A percentile compares a stretch with the other conserved stretches of the same genome.
phyloP scores from a whole-genome alignment of 2,888 invertebrate genomes.

The Lasioglossum lativentre region DNA sequence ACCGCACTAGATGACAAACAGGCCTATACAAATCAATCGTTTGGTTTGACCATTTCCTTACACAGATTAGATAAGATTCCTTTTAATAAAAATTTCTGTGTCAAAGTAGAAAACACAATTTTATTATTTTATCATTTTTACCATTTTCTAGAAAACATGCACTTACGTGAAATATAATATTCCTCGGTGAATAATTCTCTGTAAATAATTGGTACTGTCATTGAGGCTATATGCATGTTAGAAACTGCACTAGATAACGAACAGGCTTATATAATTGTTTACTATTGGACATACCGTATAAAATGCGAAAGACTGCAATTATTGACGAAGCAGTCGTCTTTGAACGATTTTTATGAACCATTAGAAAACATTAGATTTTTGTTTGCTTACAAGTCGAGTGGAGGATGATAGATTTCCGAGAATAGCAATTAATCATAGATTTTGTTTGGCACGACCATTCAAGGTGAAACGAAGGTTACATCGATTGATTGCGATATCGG shows the following conservation, averaged over 20 bases:
- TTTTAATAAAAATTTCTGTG: too few relatives aligned
- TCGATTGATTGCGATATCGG: slow-evolving; percentile 38
- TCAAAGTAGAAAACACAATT: too few relatives aligned
- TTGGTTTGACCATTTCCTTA: too few relatives aligned
- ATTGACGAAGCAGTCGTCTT: not conserved
- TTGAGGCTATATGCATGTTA: not conserved
- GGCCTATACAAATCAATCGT: not conserved
- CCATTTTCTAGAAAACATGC: too few relatives aligned
- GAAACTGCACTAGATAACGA: not conserved
- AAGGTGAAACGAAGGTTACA: slow-evolving; percentile 48
- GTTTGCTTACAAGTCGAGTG: not conserved
- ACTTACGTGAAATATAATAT: too few relatives aligned
- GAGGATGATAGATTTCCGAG: not conserved
- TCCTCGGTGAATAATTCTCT: too few relatives aligned
- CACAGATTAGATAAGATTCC: too few relatives aligned
- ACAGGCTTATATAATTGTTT: not conserved
- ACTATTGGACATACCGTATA: not conserved
- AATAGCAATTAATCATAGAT: slow-evolving; percentile 12
- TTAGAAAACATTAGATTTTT: not conserved
- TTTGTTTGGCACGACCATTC: not conserved
- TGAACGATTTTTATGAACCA: not conserved
- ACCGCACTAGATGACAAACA: not conserved
- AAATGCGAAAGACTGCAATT: not conserved
- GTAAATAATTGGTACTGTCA: too few relatives aligned
- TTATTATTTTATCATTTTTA: too few relatives aligned